A percentile compares a stretch with the other conserved stretches of the same genome.
These are phyloP conservation scores for Esperia sulphurella DNA, from an alignment of 2,888 invertebrate genomes.

Conservation along the genomic window DNA sequence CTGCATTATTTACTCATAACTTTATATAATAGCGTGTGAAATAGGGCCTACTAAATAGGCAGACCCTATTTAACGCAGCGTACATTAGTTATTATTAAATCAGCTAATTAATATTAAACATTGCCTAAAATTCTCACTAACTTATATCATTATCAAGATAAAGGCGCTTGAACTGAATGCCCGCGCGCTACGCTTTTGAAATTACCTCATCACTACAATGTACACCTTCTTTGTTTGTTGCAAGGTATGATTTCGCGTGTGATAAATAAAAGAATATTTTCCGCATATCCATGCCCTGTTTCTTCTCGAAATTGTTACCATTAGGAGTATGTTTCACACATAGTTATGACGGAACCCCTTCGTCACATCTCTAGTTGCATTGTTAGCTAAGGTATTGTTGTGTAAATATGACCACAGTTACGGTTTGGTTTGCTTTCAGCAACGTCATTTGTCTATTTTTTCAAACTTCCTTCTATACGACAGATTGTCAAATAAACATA, in stretches of 20 bases:
- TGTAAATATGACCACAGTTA: too few species aligned
- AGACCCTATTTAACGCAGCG: too few species aligned
- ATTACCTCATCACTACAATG: constrained; percentile 11
- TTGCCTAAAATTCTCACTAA: constrained; percentile 20
- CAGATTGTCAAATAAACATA: too few species aligned
- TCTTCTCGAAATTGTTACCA: constrained; percentile 59
- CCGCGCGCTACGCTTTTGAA: too few species aligned
- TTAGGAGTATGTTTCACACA: constrained; percentile 33
- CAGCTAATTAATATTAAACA: constrained; percentile 1
- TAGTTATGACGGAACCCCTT: constrained; percentile 12
- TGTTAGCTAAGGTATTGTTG: too few species aligned
- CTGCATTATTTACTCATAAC: too few species aligned
- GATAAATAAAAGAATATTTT: constrained; percentile 23
- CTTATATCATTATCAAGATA: constrained; percentile 35
- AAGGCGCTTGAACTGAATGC: constrained; percentile 19
- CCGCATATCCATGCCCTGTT: constrained; percentile 57
- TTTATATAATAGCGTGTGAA: too few species aligned
- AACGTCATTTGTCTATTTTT: too few species aligned
- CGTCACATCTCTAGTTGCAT: neutral
- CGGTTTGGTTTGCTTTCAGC: too few species aligned
- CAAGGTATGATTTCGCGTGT: constrained; percentile 22
- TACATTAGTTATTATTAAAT: neutral
- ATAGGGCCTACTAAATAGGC: too few species aligned
- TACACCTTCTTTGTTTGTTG: fast-evolving
- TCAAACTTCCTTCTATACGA: too few species aligned